Evolutionary conservation across 2,888 invertebrate genomes (phyloP).

Genomic region (Trissoscelio sp.): DNA sequence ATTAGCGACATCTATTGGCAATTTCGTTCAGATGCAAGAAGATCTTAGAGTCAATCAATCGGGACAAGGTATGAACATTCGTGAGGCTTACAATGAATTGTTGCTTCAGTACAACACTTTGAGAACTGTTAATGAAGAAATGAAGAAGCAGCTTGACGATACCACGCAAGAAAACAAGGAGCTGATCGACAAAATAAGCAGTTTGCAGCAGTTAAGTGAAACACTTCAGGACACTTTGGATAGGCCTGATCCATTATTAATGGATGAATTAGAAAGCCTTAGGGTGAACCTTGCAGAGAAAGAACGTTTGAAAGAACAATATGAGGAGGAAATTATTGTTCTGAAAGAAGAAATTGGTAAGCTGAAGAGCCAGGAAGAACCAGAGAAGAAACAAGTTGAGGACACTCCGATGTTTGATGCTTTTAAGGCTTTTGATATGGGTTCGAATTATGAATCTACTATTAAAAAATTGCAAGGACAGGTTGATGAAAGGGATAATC

Average conservation of each 20-base stretch:
- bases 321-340: conserved; percentile 41
- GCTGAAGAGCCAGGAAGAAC: conserved; percentile 1
- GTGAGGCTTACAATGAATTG: conserved; percentile 86
- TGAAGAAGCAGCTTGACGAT: conserved; percentile 86
- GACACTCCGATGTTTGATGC: conserved; percentile 76
- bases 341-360: conserved; percentile 30
- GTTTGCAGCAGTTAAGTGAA: conserved; percentile 83
- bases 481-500: conserved; percentile 71
- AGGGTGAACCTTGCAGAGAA: conserved; percentile 71
- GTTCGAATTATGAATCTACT: conserved; percentile 50
- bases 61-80: conserved; percentile 86
- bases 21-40: conserved; percentile 88
- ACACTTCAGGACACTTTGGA: conserved; percentile 82
- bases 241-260: conserved; percentile 74
- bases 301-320: conserved; percentile 57
- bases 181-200: conserved; percentile 85
- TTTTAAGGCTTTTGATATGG: conserved; percentile 75
- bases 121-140: conserved; percentile 86
- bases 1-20: conserved; percentile 86
- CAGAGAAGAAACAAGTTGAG: conserved; percentile 23
- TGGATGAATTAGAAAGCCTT: conserved; percentile 65
- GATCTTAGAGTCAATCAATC: conserved; percentile 86
- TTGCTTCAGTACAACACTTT: conserved; percentile 87
- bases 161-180: conserved; percentile 85
- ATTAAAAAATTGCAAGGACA: conserved; percentile 67